Evolutionary conservation across 2,888 invertebrate genomes (phyloP), one percentile per base, ranked within the genome.

Genomic region (Drosophila robusta): DNA sequence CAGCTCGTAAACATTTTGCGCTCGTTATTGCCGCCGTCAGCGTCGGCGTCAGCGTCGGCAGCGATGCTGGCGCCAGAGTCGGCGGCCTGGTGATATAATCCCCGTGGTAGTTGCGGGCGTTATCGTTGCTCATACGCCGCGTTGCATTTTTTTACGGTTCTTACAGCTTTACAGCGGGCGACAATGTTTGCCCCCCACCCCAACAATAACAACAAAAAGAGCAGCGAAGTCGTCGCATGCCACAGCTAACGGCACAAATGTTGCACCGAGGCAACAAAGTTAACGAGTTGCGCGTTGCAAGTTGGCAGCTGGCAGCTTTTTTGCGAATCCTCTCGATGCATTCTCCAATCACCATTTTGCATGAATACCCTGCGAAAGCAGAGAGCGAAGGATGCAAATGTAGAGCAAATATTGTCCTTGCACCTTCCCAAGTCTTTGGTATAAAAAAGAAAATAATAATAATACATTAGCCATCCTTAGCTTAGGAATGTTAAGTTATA

Each of bases 41-140:
- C 54, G 9, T 9, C 11, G 32, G 2, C 41, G 42, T 11, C 51
- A 47, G 22, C 63, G 52, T 57, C 64, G 75, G 71, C 71, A 2
- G 18, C 18, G 18, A 18, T 18, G 68, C 65, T 29, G 29, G 29
- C 29, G 29, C 29, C 61, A 71, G 22, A 32, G 58, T 24, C 46
- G 56, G 51, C 56, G 14, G 47, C 24, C 36, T 47, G 50, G 57
- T 58, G 70, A 72, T 71, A 72, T 62, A 72, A 72, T 72, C 49
- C 56, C 39, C 26, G 45, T 41, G 66, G 54, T 50, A 57, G 49
- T 58, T 57, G 50, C 7, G 22, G 14, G 39, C 44, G 51, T 68
- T 61, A 58, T 54, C 54, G 75, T 75, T 80, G 60, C 78, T 63
- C 80, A 80, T 80, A 80, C 80, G 72, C 67, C 72, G 67, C 75